These are phyloP conservation scores for Bombus superbus DNA, from an alignment of 1,140 invertebrate species.

Conservation along the genomic window DNA sequence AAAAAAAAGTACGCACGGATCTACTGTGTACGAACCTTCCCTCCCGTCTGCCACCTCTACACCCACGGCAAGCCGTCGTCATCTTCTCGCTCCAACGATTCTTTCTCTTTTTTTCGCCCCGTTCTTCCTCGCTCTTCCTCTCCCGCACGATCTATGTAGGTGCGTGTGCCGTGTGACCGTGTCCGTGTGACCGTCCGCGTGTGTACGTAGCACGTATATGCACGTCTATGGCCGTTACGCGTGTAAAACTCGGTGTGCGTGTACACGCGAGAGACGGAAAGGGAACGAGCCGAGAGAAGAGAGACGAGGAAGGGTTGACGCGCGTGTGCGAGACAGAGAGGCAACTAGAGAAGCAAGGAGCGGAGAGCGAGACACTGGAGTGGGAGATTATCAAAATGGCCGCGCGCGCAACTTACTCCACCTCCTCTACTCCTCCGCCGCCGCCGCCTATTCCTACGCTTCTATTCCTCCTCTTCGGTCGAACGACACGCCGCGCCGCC, in stretches of 20 bases:
- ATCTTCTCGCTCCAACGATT: background rate
- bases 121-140: background rate
- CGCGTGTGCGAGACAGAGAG: constrained; percentile 18
- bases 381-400: constrained; percentile 82
- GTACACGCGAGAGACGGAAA: constrained; percentile 1
- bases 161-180: background rate
- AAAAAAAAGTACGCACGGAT: constrained; percentile 58
- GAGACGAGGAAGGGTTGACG: background rate
- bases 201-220: constrained; percentile 1
- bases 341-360: constrained; percentile 52
- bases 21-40: constrained; percentile 21
- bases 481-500: constrained; percentile 78
- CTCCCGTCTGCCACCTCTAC: background rate
- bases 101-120: background rate
- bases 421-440: constrained; percentile 34
- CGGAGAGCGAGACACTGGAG: constrained; percentile 61
- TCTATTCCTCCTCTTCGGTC: constrained; percentile 65
- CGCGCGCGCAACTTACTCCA: constrained; percentile 72
- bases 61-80: background rate
- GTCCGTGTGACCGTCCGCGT: background rate
- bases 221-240: background rate
- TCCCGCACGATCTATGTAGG: background rate
- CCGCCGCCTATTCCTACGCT: constrained; percentile 62
- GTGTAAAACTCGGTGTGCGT: constrained; percentile 36
- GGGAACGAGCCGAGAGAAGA: background rate